Percentiles rank a stretch among this genome's conserved stretches.
These are phyloP conservation scores for Cladopsammia gracilis DNA, from an alignment of 64 coral and sea anemone genomes.

Conservation along the genomic window DNA sequence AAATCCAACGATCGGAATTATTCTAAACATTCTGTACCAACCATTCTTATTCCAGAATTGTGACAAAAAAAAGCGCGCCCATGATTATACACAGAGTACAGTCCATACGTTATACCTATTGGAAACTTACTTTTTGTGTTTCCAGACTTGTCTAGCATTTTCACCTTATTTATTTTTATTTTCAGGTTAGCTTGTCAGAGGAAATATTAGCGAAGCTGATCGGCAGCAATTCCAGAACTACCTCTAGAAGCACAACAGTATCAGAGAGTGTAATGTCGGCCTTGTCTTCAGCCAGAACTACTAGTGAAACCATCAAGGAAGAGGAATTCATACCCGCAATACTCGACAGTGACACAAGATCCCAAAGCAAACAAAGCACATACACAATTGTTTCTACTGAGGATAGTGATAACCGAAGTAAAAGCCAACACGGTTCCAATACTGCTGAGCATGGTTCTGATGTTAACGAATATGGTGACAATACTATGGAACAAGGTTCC, in stretches of 20 bases:
- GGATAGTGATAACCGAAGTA: not conserved
- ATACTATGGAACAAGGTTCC: no score
- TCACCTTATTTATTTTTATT: not conserved
- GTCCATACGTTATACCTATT: no score
- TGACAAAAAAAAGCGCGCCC: no score
- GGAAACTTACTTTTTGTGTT: no score
- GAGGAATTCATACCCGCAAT: not conserved
- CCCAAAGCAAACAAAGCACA: not conserved
- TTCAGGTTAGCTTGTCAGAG: slow-evolving; percentile 49
- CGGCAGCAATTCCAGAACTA: slow-evolving; percentile 64
- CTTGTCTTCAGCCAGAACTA: slow-evolving; percentile 1
- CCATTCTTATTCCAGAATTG: no score
- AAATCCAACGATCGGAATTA: no score
- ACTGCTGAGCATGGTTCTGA: not conserved
- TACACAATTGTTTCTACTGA: not conserved
- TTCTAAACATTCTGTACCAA: no score
- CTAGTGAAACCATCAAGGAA: not conserved
- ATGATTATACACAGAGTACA: no score
- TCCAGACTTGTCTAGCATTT: no score
- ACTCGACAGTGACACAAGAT: not conserved
- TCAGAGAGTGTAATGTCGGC: slow-evolving; percentile 58
- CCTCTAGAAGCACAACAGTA: slow-evolving; percentile 76
- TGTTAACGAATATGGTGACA: not conserved
- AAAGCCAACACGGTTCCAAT: not conserved
- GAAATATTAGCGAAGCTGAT: slow-evolving; percentile 64